These are phyloP conservation scores for Corticium candelabrum DNA, from an alignment of 37 sponge, comb jelly and placozoan species.

Conservation along the genomic window DNA sequence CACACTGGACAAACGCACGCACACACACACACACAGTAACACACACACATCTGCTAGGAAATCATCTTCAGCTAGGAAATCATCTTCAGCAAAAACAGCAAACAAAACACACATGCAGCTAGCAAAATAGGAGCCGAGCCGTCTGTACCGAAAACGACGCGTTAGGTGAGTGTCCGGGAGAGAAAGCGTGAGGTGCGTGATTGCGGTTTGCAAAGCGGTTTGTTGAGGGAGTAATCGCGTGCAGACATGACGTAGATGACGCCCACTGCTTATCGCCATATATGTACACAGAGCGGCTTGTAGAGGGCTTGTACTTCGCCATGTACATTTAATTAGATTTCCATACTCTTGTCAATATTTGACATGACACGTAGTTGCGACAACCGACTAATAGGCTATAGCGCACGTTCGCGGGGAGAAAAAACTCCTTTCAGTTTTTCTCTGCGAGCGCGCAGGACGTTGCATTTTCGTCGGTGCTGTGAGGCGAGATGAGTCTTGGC, in stretches of 20 bases:
- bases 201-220: not conserved
- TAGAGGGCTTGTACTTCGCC: not conserved
- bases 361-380: conserved; percentile 7
- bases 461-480: no score
- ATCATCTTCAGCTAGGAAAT: no score
- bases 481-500: no score
- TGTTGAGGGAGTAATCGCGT: not conserved
- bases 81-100: no score
- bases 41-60: no score
- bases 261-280: not conserved
- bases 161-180: no score
- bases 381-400: not conserved
- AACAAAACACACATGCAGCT: no score
- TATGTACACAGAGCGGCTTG: not conserved
- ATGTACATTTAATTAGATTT: conserved; percentile 1
- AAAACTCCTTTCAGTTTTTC: not conserved
- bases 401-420: not conserved
- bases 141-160: no score
- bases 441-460: not conserved
- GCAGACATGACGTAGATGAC: not conserved
- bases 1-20: no score
- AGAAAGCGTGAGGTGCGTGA: no score
- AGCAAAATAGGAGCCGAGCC: no score
- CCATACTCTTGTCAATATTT: not conserved
- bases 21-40: no score